Base-by-base conservation (phyloP, 2,888 invertebrate genomes). In the Agrenia bidenticulata region DNA sequence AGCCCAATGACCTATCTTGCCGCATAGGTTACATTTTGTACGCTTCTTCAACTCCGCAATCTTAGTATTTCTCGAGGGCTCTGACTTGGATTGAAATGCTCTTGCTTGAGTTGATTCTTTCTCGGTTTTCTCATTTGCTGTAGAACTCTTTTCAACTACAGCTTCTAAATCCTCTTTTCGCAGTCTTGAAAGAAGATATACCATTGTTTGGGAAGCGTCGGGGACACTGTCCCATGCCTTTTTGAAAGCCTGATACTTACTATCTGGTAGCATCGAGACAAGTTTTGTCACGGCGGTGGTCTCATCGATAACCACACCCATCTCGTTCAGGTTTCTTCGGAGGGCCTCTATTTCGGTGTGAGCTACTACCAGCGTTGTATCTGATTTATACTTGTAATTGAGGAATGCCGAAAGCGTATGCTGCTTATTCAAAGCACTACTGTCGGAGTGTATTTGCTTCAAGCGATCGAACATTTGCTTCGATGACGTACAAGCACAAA, bases 81-180 rank as follows among this genome's bases (percentile, higher is more conserved):
- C 32, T 32, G 32, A 32, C n/a, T n/a, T n/a, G n/a, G n/a, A n/a
- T n/a, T n/a, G n/a, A n/a, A n/a, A n/a, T n/a, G n/a, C n/a, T n/a
- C n/a, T n/a, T n/a, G n/a, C n/a, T n/a, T n/a, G n/a, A n/a, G n/a
- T n/a, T n/a, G 11, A 32, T 32, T 32, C 11, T 11, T 32, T 32
- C 32, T 11, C 32, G 32, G 32, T n/a, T 62, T 13, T 27, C n/a
- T 9, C 13, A 2, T 5, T 42, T 58, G 5, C 2, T 2, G 13
- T 39, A 15, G 4, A 26, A 1, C 13, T 4, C 19, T 2, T 15
- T 2, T 11, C 21, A 17, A 15, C 56, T 56, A 39, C 39, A 19
- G 56, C 56, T 21, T 58, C 58, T 13, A 58, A 41, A 2, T 58
- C 58, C 42, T 58, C 58, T n/a, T 58, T 41, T 17, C 23, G 24